Evolutionary conservation across 2,113 vertebrate species (phyloP), one percentile per base, ranked within the genome.

Genomic region (Actenoides hombroni): DNA sequence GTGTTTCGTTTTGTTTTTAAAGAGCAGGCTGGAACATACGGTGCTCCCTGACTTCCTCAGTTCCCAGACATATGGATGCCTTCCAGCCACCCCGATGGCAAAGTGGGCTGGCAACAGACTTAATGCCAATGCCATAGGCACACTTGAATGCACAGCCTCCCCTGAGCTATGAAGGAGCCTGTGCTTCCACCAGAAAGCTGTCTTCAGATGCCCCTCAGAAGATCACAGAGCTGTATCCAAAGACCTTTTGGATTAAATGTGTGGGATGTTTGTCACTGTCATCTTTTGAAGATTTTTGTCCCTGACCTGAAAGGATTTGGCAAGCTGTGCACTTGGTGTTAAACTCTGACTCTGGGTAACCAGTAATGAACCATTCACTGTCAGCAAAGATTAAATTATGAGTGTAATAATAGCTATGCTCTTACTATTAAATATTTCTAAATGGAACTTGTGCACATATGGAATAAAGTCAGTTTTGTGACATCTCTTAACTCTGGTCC

Each of bases 301-400:
- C 31, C 44, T 65, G 53, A 93, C 37, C 57, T 54, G 86, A 79
- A 88, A 86, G 60, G 16, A 57, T 92, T 96, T 86, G 90, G 77
- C 92, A 88, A 75, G 44, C 57, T 76, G 17, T 56, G 17, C 49
- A 17, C 54, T 68, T 31, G 46, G 7, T 79, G 46, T 73, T 93
- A 79, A 93, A 88, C 29, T 70, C 76, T 78, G 86, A 63, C 31
- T 92, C 64, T 88, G 61, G 79, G 44, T 46, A 88, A 81, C 48
- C 11, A 86, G 68, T 88, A 97, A 93, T 49, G 79, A 90, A 93
- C 73, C 64, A 92, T 84, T 91, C 74, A 25, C 57, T 91, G 81
- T 82, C 83, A 94, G 79, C 63, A 82, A 94, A 95, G 92, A 95
- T 94, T 82, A 97, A 95, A 90, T 93, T 83, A 75, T 71, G 90